Percentiles rank a stretch among this genome's conserved stretches.
phyloP scores from a whole-genome alignment of 2,113 vertebrate genomes.

The Oxyura jamaicensis region DNA sequence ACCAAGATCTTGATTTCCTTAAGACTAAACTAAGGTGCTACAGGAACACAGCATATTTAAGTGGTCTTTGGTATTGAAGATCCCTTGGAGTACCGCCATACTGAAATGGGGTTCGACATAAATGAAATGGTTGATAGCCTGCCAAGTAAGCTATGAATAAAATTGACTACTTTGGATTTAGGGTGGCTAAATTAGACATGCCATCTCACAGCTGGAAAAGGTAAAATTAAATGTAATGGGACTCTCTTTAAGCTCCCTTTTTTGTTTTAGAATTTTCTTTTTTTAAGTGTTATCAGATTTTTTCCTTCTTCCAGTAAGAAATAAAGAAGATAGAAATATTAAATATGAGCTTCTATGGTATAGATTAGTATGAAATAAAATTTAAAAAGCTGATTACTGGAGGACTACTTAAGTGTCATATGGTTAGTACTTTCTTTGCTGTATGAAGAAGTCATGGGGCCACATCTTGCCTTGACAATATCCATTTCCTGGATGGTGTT shows the following conservation, averaged over 20 bases:
- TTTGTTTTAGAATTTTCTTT: background rate
- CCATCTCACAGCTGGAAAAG: background rate
- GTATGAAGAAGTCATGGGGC: background rate
- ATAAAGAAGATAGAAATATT: background rate
- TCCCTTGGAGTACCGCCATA: background rate
- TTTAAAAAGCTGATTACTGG: background rate
- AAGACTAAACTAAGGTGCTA: background rate
- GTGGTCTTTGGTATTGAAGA: background rate
- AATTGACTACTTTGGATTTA: no score
- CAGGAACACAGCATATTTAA: background rate
- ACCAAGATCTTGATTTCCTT: background rate
- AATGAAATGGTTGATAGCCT: no score
- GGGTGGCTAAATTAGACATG: background rate
- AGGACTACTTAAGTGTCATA: background rate
- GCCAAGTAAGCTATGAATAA: background rate
- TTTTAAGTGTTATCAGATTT: background rate
- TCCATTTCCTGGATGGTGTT: background rate
- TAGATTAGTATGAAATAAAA: background rate
- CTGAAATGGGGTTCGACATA: background rate
- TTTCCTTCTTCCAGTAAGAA: background rate
- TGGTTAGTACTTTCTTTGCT: no score
- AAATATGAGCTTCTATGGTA: background rate
- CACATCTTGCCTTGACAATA: background rate
- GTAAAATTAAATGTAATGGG: background rate
- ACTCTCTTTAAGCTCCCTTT: background rate